Evolutionary conservation across 2,888 invertebrate species (phyloP).

Genomic region (Xestobium rufovillosum): DNA sequence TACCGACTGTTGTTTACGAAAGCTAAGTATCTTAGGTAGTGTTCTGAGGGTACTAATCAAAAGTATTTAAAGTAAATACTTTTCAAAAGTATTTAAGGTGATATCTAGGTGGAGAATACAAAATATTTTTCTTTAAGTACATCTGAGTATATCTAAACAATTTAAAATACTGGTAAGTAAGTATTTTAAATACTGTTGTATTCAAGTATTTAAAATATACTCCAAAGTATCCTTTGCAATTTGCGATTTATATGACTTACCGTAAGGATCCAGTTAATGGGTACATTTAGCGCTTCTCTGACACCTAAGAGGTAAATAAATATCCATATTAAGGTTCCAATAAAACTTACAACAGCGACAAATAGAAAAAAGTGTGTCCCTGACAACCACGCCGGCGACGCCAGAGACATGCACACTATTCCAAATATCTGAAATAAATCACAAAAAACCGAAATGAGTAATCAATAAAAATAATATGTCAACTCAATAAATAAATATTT

Average conservation of each 20-base stretch:
- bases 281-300: slow-evolving; percentile 67
- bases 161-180: not conserved
- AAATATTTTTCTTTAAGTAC: not conserved
- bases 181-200: slow-evolving; percentile 1
- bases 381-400: slow-evolving; percentile 56
- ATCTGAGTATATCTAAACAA: not conserved
- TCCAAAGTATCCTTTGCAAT: no score
- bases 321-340: slow-evolving; percentile 73
- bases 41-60: no score
- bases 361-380: slow-evolving; percentile 79
- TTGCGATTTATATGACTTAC: no score
- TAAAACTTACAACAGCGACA: slow-evolving; percentile 74
- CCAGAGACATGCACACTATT: slow-evolving; percentile 77
- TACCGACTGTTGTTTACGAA: no score
- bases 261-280: slow-evolving; percentile 77
- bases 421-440: slow-evolving; percentile 63
- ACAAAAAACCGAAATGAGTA: slow-evolving; percentile 15
- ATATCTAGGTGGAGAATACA: no score
- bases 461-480: not conserved
- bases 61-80: no score
- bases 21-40: no score
- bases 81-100: no score
- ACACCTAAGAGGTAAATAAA: slow-evolving; percentile 74
- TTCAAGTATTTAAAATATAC: slow-evolving; percentile 7
- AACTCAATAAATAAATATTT: no score